Evolutionary conservation across 1,140 invertebrate genomes (phyloP).

Genomic region (Rhagoletis pomonella): DNA sequence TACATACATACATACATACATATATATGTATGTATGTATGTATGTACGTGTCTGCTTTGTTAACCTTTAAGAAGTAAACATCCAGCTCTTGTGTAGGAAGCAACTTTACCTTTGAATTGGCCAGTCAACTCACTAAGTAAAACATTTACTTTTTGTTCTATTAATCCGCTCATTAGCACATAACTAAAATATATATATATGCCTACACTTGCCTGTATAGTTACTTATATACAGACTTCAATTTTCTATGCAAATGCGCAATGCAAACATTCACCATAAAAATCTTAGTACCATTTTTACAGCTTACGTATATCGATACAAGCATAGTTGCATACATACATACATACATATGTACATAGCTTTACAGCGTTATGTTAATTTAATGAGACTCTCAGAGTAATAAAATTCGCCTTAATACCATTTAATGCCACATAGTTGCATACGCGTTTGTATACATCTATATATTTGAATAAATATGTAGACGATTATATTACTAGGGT

Average conservation of each 20-base stretch:
- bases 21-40: too few relatives aligned
- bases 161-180: not conserved
- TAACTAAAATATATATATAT: constrained; percentile 23
- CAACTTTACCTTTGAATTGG: too few relatives aligned
- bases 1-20: too few relatives aligned
- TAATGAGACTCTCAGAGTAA: constrained; percentile 4
- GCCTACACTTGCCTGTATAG: not conserved
- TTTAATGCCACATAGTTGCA: not conserved
- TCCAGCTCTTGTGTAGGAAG: too few relatives aligned
- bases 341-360: not conserved
- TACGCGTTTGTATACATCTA: not conserved
- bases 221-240: too few relatives aligned
- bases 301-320: not conserved
- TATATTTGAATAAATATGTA: too few relatives aligned
- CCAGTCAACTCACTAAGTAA: too few relatives aligned
- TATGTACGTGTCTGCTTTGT: too few relatives aligned
- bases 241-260: not conserved
- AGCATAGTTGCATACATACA: too few relatives aligned
- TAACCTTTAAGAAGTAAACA: too few relatives aligned
- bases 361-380: constrained; percentile 31
- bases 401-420: constrained; percentile 22
- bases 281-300: not conserved
- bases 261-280: not conserved
- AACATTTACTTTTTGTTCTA: not conserved
- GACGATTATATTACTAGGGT: too few relatives aligned